These are phyloP conservation scores for Melanostoma mellinum DNA, from an alignment of 2,888 invertebrate species.

Conservation along the genomic window DNA sequence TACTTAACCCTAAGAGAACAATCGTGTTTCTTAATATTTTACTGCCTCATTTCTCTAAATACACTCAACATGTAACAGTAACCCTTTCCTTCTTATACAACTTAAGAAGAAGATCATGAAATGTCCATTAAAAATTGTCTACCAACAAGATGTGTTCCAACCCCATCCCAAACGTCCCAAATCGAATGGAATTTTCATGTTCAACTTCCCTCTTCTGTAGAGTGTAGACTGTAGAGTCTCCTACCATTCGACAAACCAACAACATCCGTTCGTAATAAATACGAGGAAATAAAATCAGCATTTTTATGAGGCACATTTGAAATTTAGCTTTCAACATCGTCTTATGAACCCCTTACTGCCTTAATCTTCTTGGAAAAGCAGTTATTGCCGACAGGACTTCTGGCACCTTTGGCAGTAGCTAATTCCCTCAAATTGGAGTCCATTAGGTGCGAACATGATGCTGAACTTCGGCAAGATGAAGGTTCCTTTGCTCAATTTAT, in stretches of 20 bases:
- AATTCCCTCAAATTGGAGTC: conserved; percentile 70
- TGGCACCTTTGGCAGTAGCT: conserved; percentile 67
- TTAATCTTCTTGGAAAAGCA: conserved; percentile 16
- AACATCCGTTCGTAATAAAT: conserved; percentile 70
- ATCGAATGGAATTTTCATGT: conserved; percentile 71
- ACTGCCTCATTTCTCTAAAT: conserved; percentile 26
- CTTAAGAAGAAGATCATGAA: conserved; percentile 61
- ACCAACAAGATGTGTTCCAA: conserved; percentile 37
- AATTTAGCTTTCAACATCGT: conserved; percentile 54
- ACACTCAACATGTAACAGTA: conserved; percentile 3
- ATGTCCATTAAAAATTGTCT: conserved; percentile 63
- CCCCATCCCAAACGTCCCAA: conserved; percentile 20
- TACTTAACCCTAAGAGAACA: conserved; percentile 65
- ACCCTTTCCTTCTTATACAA: conserved; percentile 12
- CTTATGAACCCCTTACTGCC: conserved; percentile 6
- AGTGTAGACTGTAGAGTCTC: not conserved
- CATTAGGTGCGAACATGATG: conserved; percentile 71
- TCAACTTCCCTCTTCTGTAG: conserved; percentile 21
- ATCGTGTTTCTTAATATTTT: conserved; percentile 50
- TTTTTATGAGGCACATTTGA: conserved; percentile 69
- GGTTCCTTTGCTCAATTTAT: conserved; percentile 25
- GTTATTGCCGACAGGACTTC: conserved; percentile 59
- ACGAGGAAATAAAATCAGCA: conserved; percentile 71
- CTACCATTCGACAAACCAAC: conserved; percentile 29
- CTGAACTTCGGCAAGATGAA: conserved; percentile 57